Evolutionary conservation across 2,888 invertebrate species (phyloP).

Genomic region (Napeogenes sylphis): DNA sequence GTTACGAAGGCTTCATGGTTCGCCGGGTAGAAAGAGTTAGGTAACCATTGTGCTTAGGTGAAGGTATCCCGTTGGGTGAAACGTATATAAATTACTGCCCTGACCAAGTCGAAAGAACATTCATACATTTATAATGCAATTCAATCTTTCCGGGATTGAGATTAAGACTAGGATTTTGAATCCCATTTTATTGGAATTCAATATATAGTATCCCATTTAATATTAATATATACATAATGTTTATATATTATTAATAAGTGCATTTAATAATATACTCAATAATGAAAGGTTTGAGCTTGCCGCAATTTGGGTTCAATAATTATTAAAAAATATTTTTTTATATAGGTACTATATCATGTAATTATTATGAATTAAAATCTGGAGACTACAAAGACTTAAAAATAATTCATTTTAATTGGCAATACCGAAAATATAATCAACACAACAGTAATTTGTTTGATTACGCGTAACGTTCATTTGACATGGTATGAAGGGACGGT

Average conservation of each 20-base stretch:
- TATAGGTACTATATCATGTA: no score
- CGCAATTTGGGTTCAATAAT: no score
- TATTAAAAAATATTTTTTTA: no score
- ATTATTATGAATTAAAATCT: no score
- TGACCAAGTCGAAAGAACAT: constrained; percentile 13
- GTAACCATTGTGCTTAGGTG: constrained; percentile 8
- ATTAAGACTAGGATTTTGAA: constrained; percentile 1
- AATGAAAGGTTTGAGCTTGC: no score
- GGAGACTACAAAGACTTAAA: no score
- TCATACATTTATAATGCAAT: constrained; percentile 20
- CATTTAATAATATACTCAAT: no score
- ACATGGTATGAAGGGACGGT: constrained; percentile 41
- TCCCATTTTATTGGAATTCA: constrained; percentile 4
- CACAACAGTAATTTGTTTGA: constrained; percentile 17
- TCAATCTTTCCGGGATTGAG: constrained; percentile 12
- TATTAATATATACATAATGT: no score
- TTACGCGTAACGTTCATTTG: constrained; percentile 36
- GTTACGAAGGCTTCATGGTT: constrained; percentile 12
- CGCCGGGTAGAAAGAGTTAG: constrained; percentile 11
- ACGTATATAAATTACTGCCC: constrained; percentile 19
- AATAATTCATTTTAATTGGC: no score
- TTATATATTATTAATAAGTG: no score
- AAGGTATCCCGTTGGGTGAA: constrained; percentile 11
- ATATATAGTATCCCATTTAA: background rate
- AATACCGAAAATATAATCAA: no score